These are phyloP conservation scores for Caenorhabditis parvicauda DNA, from an alignment of 2,888 invertebrate genomes.

Conservation along the genomic window DNA sequence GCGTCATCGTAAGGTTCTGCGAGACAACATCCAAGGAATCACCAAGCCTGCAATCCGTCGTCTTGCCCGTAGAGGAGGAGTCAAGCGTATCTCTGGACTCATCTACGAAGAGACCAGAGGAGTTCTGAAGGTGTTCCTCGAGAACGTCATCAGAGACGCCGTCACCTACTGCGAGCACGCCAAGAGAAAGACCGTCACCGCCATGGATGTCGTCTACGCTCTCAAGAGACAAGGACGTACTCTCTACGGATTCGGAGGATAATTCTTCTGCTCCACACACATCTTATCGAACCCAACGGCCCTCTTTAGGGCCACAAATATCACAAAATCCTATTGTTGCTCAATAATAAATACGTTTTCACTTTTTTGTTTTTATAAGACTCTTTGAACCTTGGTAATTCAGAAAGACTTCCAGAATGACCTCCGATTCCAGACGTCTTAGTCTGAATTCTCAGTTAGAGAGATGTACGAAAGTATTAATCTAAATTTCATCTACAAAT, in stretches of 20 bases:
- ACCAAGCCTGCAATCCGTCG: constrained; percentile 63
- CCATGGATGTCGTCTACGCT: constrained; percentile 80
- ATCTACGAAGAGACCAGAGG: constrained; percentile 51
- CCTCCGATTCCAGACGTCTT: too few species aligned
- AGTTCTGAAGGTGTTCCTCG: constrained; percentile 69
- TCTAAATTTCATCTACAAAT: too few species aligned
- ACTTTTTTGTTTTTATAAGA: too few species aligned
- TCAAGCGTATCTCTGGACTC: constrained; percentile 60
- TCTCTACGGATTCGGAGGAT: constrained; percentile 61
- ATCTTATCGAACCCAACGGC: constrained; percentile 46
- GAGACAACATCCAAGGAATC: constrained; percentile 53
- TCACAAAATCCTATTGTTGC: too few species aligned
- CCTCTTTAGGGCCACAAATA: constrained; percentile 46
- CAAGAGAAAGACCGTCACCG: constrained; percentile 82
- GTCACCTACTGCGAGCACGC: constrained; percentile 85
- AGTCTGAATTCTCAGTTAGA: too few species aligned
- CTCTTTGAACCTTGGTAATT: too few species aligned
- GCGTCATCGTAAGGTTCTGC: constrained; percentile 70
- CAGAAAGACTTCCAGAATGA: too few species aligned
- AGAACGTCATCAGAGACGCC: constrained; percentile 80
- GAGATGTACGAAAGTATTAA: too few species aligned
- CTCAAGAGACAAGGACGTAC: constrained; percentile 60
- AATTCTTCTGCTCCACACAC: too few species aligned
- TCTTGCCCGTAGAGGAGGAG: too few species aligned
- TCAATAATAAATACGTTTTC: too few species aligned